Evolutionary conservation across 1,140 invertebrate genomes (phyloP).

Genomic region (Carcinoscorpius rotundicauda): DNA sequence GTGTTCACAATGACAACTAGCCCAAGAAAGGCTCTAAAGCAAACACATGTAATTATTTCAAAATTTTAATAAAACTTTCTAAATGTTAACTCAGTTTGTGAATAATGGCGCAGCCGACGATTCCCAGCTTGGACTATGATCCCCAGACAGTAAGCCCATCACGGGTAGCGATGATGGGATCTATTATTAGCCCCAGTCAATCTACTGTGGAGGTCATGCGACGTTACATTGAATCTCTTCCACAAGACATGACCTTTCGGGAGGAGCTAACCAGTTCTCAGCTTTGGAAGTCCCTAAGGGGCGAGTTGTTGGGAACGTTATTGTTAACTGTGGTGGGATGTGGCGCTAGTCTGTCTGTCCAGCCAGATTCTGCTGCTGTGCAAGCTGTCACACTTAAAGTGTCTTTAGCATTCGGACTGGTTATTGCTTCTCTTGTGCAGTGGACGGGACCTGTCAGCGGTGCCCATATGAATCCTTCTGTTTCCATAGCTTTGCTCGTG

Average conservation of each 20-base stretch:
- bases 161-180: too few species aligned
- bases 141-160: too few species aligned
- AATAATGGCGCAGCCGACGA: too few species aligned
- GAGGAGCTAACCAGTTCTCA: slow-evolving; percentile 21
- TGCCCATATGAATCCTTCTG: slow-evolving; percentile 37
- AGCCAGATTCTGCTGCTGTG: background rate
- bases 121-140: too few species aligned
- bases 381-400: slow-evolving; percentile 13
- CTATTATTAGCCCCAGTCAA: background rate
- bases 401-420: slow-evolving; percentile 31
- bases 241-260: slow-evolving; percentile 16
- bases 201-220: slow-evolving; percentile 20
- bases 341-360: slow-evolving; percentile 15
- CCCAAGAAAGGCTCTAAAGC: too few species aligned
- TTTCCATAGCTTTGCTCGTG: slow-evolving; percentile 29
- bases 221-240: slow-evolving; percentile 25
- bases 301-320: slow-evolving; percentile 23
- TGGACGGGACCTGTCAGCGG: slow-evolving; percentile 34
- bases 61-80: too few species aligned
- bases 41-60: too few species aligned
- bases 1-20: too few species aligned
- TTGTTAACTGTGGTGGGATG: slow-evolving; percentile 19
- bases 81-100: too few species aligned
- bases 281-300: slow-evolving; percentile 26
- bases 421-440: slow-evolving; percentile 31